A percentile compares a stretch with the other conserved stretches of the same genome.
phyloP scores from a whole-genome alignment of 2,888 invertebrate genomes.

The Euplagia quadripunctaria region DNA sequence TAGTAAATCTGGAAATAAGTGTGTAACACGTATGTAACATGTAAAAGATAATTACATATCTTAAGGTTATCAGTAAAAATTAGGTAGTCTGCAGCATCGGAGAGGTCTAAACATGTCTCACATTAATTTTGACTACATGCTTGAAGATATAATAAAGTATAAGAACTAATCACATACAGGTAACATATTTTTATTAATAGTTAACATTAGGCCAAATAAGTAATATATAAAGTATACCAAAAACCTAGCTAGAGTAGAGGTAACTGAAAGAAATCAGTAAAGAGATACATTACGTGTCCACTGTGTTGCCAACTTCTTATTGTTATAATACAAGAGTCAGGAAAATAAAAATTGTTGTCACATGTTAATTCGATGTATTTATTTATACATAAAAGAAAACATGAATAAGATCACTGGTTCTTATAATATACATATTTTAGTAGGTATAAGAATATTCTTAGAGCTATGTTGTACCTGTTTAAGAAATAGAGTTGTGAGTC shows the following conservation, averaged over 20 bases:
- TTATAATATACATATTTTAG: not conserved
- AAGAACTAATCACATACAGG: slow-evolving; percentile 48
- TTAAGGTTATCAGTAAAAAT: slow-evolving; percentile 18
- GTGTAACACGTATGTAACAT: slow-evolving; percentile 8
- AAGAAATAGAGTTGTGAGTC: not conserved
- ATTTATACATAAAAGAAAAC: not conserved
- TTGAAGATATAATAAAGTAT: slow-evolving; percentile 50
- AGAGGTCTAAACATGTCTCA: slow-evolving; percentile 33
- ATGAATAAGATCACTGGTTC: not conserved
- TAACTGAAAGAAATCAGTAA: not conserved
- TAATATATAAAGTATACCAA: not conserved
- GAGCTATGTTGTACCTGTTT: not conserved
- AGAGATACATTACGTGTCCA: not conserved
- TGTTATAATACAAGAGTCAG: not conserved
- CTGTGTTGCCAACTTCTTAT: slow-evolving; percentile 7
- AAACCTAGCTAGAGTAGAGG: not conserved
- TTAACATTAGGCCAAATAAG: slow-evolving; percentile 4
- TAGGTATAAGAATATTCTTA: not conserved
- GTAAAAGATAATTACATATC: not conserved
- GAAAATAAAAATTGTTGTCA: not conserved
- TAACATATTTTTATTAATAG: slow-evolving; percentile 54
- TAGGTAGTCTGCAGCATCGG: slow-evolving; percentile 39
- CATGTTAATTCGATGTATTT: not conserved
- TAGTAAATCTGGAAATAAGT: slow-evolving; percentile 12
- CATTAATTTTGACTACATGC: slow-evolving; percentile 39